Evolutionary conservation across 2,113 vertebrate genomes (phyloP).

Genomic region (Platysternon megacephalum): DNA sequence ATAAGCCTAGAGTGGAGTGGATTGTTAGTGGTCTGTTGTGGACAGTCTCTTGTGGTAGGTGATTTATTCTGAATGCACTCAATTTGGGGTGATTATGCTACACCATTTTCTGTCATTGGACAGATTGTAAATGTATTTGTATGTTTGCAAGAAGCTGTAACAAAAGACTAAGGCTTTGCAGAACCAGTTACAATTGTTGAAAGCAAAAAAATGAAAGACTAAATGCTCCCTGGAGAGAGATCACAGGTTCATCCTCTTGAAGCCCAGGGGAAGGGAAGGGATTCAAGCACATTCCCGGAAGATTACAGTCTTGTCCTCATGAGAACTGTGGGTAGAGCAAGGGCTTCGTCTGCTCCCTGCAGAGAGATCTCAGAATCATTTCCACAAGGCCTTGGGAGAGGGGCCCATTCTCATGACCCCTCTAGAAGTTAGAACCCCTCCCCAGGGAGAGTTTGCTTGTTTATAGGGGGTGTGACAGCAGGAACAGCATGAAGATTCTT

Average conservation of each 20-base stretch:
- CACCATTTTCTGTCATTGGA: background rate
- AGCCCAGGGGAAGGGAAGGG: background rate
- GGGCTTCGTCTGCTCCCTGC: background rate
- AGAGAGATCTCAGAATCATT: background rate
- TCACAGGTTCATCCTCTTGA: constrained; percentile 29
- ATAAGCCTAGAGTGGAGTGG: background rate
- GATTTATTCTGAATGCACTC: background rate
- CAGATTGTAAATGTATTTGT: background rate
- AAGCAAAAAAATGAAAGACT: constrained; percentile 56
- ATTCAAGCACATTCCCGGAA: constrained; percentile 5
- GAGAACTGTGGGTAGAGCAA: background rate
- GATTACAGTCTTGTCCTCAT: background rate
- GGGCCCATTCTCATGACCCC: background rate
- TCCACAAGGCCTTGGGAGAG: constrained; percentile 4
- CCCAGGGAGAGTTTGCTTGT: background rate
- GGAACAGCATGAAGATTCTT: background rate
- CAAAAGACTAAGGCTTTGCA: background rate
- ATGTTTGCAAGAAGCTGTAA: background rate
- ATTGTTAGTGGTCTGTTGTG: background rate
- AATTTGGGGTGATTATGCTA: background rate
- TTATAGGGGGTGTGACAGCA: background rate
- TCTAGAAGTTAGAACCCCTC: too few relatives aligned
- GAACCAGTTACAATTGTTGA: constrained; percentile 15
- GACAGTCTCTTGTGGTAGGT: background rate
- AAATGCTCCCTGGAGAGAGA: constrained; percentile 25